These are phyloP conservation scores for Pheosia tremula DNA, from an alignment of 2,888 invertebrate species.

Conservation along the genomic window DNA sequence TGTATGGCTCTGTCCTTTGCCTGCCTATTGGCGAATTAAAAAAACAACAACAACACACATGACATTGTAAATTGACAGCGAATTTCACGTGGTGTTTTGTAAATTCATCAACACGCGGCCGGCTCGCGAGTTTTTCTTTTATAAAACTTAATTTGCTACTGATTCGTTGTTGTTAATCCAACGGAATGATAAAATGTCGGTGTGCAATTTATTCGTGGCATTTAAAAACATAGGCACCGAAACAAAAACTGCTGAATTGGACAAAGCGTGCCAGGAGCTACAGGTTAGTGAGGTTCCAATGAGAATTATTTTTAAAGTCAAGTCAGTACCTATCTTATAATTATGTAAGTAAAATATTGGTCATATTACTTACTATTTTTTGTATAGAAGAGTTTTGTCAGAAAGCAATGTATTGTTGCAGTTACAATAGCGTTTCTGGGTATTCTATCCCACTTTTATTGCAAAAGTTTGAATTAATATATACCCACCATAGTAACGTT, in stretches of 20 bases:
- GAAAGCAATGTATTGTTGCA: no score
- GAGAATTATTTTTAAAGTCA: neutral
- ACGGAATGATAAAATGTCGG: constrained; percentile 47
- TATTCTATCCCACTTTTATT: no score
- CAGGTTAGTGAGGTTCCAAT: constrained; percentile 50
- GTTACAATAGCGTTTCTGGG: no score
- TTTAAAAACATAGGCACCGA: constrained; percentile 47
- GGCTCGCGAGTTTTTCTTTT: constrained; percentile 20
- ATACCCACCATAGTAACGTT: no score
- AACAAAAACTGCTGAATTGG: constrained; percentile 54
- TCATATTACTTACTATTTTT: no score
- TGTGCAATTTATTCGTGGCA: constrained; percentile 39
- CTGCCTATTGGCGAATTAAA: no score
- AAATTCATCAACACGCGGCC: constrained; percentile 40
- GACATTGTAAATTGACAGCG: constrained; percentile 12
- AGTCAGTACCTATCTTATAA: neutral
- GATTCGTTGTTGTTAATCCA: constrained; percentile 10
- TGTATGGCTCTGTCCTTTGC: no score
- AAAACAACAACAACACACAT: constrained; percentile 5
- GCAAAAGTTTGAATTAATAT: no score
- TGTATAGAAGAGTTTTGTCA: no score
- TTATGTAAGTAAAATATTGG: no score
- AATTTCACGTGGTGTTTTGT: constrained; percentile 33
- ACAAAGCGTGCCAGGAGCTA: constrained; percentile 56
- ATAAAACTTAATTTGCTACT: constrained; percentile 13